Evolutionary conservation across 2,113 vertebrate species (phyloP), one percentile per base, ranked within the genome.

Genomic region (Cololabis saira): DNA sequence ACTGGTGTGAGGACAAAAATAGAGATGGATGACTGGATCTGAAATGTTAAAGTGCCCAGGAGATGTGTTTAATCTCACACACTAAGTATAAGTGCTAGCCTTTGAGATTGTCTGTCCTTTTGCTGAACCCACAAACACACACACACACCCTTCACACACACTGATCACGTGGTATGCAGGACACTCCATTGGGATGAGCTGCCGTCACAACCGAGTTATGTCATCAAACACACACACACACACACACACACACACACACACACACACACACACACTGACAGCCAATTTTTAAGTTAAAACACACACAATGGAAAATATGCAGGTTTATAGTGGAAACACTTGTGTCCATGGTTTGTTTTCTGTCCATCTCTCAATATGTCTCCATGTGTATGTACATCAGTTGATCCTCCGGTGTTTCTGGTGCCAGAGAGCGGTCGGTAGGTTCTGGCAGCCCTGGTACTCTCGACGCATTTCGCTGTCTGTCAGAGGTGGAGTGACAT

Each of bases 371-470:
- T 6, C 27, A 13, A 45, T 33, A 27, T 15, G 27, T 76, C 55
- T 58, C 37, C 21, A 41, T 10, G 44, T 77, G 44, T 54, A 42
- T 12, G 65, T 27, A 27, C 5, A 27, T 88, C 76, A 90, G 79
- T 89, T 73, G 57, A 37, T 21, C 69, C 71, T 55, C 27, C 77
- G 16, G 45, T 84, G 80, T 56, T 85, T 93, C 80, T 86, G 93
- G 86, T 94, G 87, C 93, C 94, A 95, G 4, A 94, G 87, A 0
- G 92, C 93, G 0, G 94, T 95, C 0, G 93, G 94, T n/a, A 94
- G 90, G 67, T 95, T 95, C 80, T 95, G 93, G 74, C 94, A 95
- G 78, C 94, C 93, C 80, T 92, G 92, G 80, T 93, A 95, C 71
- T 93, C 91, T 37, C 88, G 86, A 21, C 81, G 87, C 82, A 93